Evolutionary conservation across 2,797 vertebrate species (phyloP).

Genomic region (Lophius americanus): DNA sequence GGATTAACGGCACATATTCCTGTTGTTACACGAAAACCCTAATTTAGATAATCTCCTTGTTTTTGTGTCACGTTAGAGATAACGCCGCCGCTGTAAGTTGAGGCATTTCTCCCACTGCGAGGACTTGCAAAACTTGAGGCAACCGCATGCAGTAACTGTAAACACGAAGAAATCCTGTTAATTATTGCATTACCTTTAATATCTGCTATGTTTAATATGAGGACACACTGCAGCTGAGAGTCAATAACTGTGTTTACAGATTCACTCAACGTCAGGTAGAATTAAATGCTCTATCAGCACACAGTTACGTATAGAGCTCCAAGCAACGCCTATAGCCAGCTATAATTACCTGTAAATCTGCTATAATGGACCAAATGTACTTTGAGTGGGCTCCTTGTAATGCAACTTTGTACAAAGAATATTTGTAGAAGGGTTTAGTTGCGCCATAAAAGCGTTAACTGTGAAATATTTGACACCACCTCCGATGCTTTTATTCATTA

Average conservation of each 20-base stretch:
- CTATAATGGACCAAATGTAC: background rate
- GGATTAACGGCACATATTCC: slow-evolving; percentile 1
- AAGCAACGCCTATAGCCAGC: background rate
- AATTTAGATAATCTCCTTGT: slow-evolving; percentile 19
- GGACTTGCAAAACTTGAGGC: slow-evolving; percentile 2
- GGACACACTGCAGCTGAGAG: slow-evolving; percentile 17
- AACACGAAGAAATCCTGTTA: slow-evolving; percentile 21
- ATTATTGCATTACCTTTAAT: slow-evolving; percentile 14
- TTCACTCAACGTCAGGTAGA: slow-evolving; percentile 27
- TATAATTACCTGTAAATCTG: slow-evolving; percentile 19
- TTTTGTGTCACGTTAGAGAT: slow-evolving; percentile 44
- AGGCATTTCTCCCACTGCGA: slow-evolving; percentile 9
- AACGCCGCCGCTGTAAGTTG: slow-evolving; percentile 37
- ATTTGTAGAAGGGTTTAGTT: background rate
- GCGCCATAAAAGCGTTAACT: background rate
- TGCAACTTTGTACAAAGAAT: slow-evolving; percentile 1
- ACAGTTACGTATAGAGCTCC: slow-evolving; percentile 8
- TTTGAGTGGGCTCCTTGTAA: background rate
- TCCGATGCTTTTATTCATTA: background rate
- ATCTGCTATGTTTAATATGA: slow-evolving; percentile 2
- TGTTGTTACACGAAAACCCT: slow-evolving; percentile 31
- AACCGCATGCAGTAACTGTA: slow-evolving; percentile 13
- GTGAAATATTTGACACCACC: background rate
- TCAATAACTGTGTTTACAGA: slow-evolving; percentile 46
- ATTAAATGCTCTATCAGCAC: slow-evolving; percentile 36